These are phyloP conservation scores for Panulirus ornatus DNA, from an alignment of 1,140 invertebrate genomes.

Conservation along the genomic window DNA sequence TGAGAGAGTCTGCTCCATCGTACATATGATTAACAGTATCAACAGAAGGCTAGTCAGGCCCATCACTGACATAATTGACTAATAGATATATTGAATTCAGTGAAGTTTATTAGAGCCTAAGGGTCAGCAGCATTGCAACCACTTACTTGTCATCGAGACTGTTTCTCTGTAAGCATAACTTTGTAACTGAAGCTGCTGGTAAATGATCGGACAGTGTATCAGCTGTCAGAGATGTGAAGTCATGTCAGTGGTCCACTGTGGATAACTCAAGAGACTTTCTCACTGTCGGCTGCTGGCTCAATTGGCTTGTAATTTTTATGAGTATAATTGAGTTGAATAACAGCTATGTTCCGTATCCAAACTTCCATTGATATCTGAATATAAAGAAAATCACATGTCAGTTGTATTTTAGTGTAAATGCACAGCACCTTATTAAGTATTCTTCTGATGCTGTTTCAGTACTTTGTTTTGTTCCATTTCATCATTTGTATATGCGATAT, in stretches of 20 bases:
- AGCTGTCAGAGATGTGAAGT: neutral
- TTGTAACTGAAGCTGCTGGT: slow-evolving; percentile 3
- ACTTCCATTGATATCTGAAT: slow-evolving; percentile 39
- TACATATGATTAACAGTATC: slow-evolving; percentile 10
- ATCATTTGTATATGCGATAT: slow-evolving; percentile 48
- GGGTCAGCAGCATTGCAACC: neutral
- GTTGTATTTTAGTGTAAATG: slow-evolving; percentile 64
- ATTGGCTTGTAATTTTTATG: slow-evolving; percentile 14
- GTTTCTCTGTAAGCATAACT: neutral
- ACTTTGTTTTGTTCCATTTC: slow-evolving; percentile 51
- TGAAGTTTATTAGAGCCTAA: slow-evolving; percentile 21
- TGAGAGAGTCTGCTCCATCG: slow-evolving; percentile 22
- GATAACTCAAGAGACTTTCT: neutral
- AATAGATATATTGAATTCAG: neutral
- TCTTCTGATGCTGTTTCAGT: slow-evolving; percentile 55
- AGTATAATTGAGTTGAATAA: slow-evolving; percentile 43
- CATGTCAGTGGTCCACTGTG: neutral
- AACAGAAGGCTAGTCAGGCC: slow-evolving; percentile 35
- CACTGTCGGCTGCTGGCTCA: neutral
- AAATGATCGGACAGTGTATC: neutral
- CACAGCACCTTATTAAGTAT: slow-evolving; percentile 51
- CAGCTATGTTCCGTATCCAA: slow-evolving; percentile 46
- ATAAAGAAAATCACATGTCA: slow-evolving; percentile 61
- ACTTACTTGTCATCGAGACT: neutral
- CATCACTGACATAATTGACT: neutral